Evolutionary conservation across 2,888 invertebrate genomes (phyloP).

Genomic region (Lasioglossum figueresi): DNA sequence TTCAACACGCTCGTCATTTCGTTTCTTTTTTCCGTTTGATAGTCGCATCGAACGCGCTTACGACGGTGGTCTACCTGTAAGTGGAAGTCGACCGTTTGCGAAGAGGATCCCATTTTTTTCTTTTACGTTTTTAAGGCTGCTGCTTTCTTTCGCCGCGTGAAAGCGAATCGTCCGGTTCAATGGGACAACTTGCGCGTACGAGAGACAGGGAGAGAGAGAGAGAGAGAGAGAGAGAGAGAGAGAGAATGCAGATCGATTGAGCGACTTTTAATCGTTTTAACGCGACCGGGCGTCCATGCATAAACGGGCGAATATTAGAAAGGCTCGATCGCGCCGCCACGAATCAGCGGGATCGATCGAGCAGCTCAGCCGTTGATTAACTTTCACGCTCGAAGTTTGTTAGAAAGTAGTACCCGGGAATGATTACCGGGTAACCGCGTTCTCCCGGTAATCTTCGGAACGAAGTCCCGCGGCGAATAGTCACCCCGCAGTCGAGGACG

Average conservation of each 20-base stretch:
- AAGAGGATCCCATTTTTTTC: slow-evolving; percentile 4
- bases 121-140: slow-evolving; percentile 19
- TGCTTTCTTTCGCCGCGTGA: slow-evolving; percentile 6
- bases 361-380: slow-evolving; percentile 48
- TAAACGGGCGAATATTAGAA: slow-evolving; percentile 50
- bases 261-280: slow-evolving; percentile 47
- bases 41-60: neutral
- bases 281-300: slow-evolving; percentile 46
- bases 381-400: slow-evolving; percentile 52
- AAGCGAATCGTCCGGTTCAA: neutral
- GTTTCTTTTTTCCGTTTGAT: neutral
- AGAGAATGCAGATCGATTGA: slow-evolving; percentile 29
- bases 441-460: slow-evolving; percentile 14
- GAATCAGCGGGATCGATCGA: slow-evolving; percentile 22
- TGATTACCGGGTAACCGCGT: slow-evolving; percentile 29
- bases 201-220: neutral
- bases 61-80: neutral
- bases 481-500: slow-evolving; percentile 9
- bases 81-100: neutral
- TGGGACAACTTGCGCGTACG: neutral
- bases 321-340: slow-evolving; percentile 34
- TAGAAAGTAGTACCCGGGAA: slow-evolving; percentile 49
- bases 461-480: slow-evolving; percentile 25
- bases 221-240: neutral
- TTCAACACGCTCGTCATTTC: neutral